Conservation (phyloP, 2,888 invertebrate genomes). For the Spisula subtruncata region DNA sequence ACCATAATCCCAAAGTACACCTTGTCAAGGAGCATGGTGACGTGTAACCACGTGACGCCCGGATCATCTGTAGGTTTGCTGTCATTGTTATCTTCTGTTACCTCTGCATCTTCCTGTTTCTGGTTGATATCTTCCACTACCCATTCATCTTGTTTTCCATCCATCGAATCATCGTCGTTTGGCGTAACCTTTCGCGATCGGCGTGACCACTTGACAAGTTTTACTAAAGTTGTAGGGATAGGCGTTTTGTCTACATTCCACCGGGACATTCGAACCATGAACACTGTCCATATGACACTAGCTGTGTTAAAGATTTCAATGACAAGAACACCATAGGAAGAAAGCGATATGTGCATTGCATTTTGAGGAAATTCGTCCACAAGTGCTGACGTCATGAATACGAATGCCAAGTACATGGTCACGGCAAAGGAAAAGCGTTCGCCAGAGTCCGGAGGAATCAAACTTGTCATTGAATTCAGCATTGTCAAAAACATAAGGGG, state of each 20-base stretch:
- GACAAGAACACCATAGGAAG: slow-evolving; percentile 18
- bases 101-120: not conserved
- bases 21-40: not conserved
- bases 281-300: slow-evolving; percentile 32
- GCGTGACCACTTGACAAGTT: not conserved
- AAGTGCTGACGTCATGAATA: slow-evolving; percentile 16
- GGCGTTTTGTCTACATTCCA: not conserved
- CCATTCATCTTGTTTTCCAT: not conserved
- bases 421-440: slow-evolving; percentile 38
- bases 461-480: slow-evolving; percentile 16
- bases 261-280: slow-evolving; percentile 17
- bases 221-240: not conserved
- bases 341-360: slow-evolving; percentile 12
- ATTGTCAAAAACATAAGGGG: slow-evolving; percentile 16
- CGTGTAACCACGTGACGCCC: slow-evolving; percentile 10
- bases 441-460: slow-evolving; percentile 28
- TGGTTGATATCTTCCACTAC: not conserved
- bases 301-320: slow-evolving; percentile 29
- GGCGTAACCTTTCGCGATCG: not conserved
- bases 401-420: slow-evolving; percentile 32
- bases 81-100: not conserved
- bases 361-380: slow-evolving; percentile 26
- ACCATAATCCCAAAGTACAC: not conserved
- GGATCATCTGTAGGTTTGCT: not conserved
- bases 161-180: not conserved